These are phyloP conservation scores for Tanaodytes sp. DNA, from an alignment of 2,888 invertebrate species.

Conservation along the genomic window DNA sequence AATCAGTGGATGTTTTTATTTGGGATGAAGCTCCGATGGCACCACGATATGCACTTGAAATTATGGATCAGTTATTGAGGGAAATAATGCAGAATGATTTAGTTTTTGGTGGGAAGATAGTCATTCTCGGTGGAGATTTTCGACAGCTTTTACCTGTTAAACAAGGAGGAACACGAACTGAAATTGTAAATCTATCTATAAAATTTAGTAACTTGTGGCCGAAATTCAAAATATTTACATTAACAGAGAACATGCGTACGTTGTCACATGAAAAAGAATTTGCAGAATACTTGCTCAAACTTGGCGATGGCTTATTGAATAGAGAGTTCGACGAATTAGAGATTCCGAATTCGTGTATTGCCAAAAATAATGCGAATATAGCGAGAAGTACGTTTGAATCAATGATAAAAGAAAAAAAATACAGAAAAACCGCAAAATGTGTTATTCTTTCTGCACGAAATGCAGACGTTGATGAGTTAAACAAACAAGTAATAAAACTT, in stretches of 20 bases:
- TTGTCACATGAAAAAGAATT: conserved; percentile 31
- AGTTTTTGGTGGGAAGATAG: conserved; percentile 37
- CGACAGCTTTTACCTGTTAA: conserved; percentile 40
- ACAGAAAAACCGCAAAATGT: conserved; percentile 32
- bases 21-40: too few species aligned
- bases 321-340: conserved; percentile 25
- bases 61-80: conserved; percentile 49
- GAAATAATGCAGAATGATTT: conserved; percentile 51
- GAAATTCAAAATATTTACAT: conserved; percentile 15
- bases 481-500: conserved; percentile 30
- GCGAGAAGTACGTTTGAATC: conserved; percentile 39
- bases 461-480: conserved; percentile 48
- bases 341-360: conserved; percentile 32
- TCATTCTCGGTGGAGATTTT: too few species aligned
- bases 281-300: conserved; percentile 33
- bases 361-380: conserved; percentile 35
- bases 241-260: conserved; percentile 34
- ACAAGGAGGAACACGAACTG: conserved; percentile 27
- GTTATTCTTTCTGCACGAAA: conserved; percentile 49
- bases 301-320: conserved; percentile 43
- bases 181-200: conserved; percentile 36
- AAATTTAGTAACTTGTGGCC: conserved; percentile 22
- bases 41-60: too few species aligned
- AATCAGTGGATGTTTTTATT: too few species aligned
- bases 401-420: conserved; percentile 35